Evolutionary conservation across 2,888 invertebrate species (phyloP).

Genomic region (Ceraclea dissimilis): DNA sequence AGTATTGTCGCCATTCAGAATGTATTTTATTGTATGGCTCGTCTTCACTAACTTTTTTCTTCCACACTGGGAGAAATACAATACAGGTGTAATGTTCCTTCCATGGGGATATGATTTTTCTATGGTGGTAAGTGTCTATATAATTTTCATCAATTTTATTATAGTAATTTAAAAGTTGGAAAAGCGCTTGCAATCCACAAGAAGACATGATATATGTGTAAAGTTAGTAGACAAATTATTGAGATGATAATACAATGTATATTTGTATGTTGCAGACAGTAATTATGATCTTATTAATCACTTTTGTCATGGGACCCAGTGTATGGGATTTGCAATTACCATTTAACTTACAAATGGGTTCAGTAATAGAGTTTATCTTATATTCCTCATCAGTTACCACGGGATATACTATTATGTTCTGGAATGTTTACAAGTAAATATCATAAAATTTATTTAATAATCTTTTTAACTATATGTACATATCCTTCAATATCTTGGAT

Average conservation of each 20-base stretch:
- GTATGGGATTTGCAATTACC: conserved; percentile 78
- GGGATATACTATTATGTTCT: conserved; percentile 82
- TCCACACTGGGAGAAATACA: conserved; percentile 99
- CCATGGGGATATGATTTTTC: conserved; percentile 99
- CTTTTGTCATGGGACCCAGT: conserved; percentile 62
- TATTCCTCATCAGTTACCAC: conserved; percentile 78
- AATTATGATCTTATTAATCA: conserved; percentile 48
- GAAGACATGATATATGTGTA: neutral
- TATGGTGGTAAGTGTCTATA: conserved; percentile 69
- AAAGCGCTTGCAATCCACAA: neutral
- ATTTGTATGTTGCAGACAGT: conserved; percentile 47
- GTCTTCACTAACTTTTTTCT: conserved; percentile 92
- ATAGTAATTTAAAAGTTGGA: neutral
- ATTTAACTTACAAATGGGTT: conserved; percentile 66
- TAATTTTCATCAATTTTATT: no score
- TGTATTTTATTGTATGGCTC: conserved; percentile 87
- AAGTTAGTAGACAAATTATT: no score
- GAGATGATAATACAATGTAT: no score
- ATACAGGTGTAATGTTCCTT: conserved; percentile 88
- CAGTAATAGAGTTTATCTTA: conserved; percentile 74
- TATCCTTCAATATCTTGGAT: no score
- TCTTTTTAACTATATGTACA: no score
- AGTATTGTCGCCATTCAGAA: conserved; percentile 68
- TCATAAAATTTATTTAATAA: no score
- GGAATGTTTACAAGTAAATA: conserved; percentile 83